Evolutionary conservation across 2,797 vertebrate genomes (phyloP).

Genomic region (Xenops minutus): DNA sequence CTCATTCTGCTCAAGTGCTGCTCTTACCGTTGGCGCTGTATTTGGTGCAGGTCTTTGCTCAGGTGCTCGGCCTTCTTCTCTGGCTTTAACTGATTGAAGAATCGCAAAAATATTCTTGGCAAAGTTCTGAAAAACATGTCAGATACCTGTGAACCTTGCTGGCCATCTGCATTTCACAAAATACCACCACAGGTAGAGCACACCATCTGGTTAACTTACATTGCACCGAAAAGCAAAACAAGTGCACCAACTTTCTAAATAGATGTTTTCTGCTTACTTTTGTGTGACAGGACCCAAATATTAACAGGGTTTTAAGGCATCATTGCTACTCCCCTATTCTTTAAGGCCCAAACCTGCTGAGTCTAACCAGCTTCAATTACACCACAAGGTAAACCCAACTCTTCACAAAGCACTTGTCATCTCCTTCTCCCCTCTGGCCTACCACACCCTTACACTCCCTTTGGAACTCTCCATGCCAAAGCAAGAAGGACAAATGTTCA

Average conservation of each 20-base stretch:
- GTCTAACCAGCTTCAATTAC: not conserved
- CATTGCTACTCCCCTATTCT: rapidly evolving
- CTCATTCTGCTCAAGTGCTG: not conserved
- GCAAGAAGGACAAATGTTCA: not conserved
- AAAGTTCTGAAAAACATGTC: conserved; percentile 86
- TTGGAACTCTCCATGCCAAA: not conserved
- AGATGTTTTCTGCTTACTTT: not conserved
- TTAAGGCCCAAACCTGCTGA: not conserved
- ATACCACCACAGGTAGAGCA: not conserved
- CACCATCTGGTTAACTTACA: not conserved
- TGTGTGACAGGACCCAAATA: not conserved
- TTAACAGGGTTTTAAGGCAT: not conserved
- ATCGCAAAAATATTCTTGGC: conserved; percentile 99
- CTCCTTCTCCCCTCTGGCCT: not conserved
- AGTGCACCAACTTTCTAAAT: rapidly evolving
- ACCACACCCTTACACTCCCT: not conserved
- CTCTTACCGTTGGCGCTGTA: conserved; percentile 88
- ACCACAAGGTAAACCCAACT: not conserved
- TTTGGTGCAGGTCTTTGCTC: conserved; percentile 94
- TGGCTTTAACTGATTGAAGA: conserved; percentile 97
- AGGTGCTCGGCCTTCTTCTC: conserved; percentile 95
- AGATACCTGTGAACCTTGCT: conserved; percentile 1
- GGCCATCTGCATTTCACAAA: not conserved
- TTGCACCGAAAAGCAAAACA: not conserved
- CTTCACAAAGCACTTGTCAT: not conserved